Conservation (phyloP, 1,140 invertebrate genomes). For the Panagrolaimus sp. region DNA sequence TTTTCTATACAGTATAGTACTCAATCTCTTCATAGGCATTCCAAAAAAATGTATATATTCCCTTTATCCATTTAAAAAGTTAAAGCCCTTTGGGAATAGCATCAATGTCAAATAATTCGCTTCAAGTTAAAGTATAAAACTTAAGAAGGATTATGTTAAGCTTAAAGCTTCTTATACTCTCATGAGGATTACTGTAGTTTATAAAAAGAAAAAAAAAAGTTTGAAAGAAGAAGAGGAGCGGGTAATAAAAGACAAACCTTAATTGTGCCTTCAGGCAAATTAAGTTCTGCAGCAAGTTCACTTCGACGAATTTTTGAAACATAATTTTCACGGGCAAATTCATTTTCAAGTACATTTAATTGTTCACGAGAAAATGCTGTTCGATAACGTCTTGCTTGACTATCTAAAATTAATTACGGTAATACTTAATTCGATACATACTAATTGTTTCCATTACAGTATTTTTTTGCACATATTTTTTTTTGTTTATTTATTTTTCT, state of each 20-base stretch:
- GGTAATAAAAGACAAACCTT: slow-evolving; percentile 68
- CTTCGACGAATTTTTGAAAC: slow-evolving; percentile 85
- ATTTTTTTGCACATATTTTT: too few relatives aligned
- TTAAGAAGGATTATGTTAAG: slow-evolving; percentile 12
- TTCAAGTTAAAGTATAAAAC: slow-evolving; percentile 18
- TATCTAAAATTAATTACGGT: slow-evolving; percentile 22
- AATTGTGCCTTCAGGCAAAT: slow-evolving; percentile 91
- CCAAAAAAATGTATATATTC: too few relatives aligned
- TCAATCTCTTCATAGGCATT: too few relatives aligned
- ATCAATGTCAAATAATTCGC: slow-evolving; percentile 12
- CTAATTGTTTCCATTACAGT: too few relatives aligned
- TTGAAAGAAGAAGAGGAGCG: not conserved
- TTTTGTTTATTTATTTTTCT: too few relatives aligned
- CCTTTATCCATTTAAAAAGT: not conserved
- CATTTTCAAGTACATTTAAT: slow-evolving; percentile 83
- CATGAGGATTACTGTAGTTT: not conserved
- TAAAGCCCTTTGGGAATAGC: not conserved
- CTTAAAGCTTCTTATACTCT: slow-evolving; percentile 12
- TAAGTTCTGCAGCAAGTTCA: slow-evolving; percentile 85
- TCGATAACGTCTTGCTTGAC: slow-evolving; percentile 75
- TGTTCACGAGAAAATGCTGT: slow-evolving; percentile 97
- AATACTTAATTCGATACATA: not conserved
- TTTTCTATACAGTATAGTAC: not conserved
- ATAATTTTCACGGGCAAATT: slow-evolving; percentile 95
- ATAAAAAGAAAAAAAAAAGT: not conserved